Conservation (phyloP, 1,140 invertebrate genomes). For the Monomorium pharaonis region DNA sequence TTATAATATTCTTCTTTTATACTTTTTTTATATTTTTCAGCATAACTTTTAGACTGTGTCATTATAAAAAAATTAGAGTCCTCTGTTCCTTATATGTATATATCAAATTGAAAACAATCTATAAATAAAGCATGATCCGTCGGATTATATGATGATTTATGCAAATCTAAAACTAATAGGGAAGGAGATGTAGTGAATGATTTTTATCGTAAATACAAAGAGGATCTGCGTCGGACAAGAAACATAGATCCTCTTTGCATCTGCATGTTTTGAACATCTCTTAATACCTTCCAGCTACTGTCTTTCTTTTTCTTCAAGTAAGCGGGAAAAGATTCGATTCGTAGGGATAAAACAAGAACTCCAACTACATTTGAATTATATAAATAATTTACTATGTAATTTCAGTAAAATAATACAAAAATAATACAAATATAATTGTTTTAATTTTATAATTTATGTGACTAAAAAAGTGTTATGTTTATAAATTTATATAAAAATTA, state of each 20-base stretch:
- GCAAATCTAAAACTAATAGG: constrained; percentile 72
- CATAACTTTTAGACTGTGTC: neutral
- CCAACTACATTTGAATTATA: neutral
- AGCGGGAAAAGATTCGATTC: neutral
- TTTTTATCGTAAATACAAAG: constrained; percentile 88
- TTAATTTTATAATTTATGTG: neutral
- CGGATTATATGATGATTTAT: constrained; percentile 78
- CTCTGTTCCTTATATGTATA: neutral
- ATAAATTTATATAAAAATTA: neutral
- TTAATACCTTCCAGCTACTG: constrained; percentile 21
- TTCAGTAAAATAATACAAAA: neutral
- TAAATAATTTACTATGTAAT: neutral
- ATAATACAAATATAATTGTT: neutral
- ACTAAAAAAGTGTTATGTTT: neutral
- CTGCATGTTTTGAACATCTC: constrained; percentile 30
- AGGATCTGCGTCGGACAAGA: constrained; percentile 83
- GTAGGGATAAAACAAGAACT: neutral
- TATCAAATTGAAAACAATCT: constrained; percentile 15
- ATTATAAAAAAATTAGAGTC: neutral
- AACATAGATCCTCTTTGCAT: constrained; percentile 41
- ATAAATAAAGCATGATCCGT: constrained; percentile 51
- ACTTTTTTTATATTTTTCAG: neutral
- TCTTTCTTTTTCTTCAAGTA: neutral
- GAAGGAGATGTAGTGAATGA: constrained; percentile 87
- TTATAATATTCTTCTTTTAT: neutral